Evolutionary conservation across 2,113 vertebrate genomes (phyloP), one percentile per base, ranked within the genome.

Genomic region (Manacus vitellinus): DNA sequence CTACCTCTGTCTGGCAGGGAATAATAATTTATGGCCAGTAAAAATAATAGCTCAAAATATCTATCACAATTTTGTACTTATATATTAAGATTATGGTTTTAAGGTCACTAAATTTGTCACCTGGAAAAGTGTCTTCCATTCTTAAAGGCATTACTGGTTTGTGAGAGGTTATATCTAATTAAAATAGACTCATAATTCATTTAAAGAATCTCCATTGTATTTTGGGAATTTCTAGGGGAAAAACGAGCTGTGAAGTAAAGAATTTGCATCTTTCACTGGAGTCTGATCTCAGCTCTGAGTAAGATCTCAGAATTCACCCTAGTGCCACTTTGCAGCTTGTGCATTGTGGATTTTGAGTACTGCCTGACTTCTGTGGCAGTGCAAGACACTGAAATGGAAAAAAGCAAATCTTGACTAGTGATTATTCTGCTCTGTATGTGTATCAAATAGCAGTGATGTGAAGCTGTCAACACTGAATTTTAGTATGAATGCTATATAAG

Each of bases 11-110:
- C 68, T 95, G 62, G 20, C 52, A 87, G 31, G 52, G 49, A 86
- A 75, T 78, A 91, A 35, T 84, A 84, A 27, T 75, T 91, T 91
- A 91, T 33, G 37, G 41, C 23, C 58, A 87, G 28, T 73, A 85
- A 94, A 92, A 93, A 47, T n/a, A 18, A 65, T 76, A 74, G 27
- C 41, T 92, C 56, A 86, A 84, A 95, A 65, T 63, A 86, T 31
- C 58, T 66, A 47, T 58, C 35, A 71, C 79, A 75, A n/a, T 9
- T 86, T 93, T 81, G 28, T 33, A 68, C 8, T 6, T 47, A 35
- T 92, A 52, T 79, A 84, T 63, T 27, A 84, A 83, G 20, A 71
- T 54, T 63, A 35, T 0, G 1, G 30, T 78, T 91, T 94, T 89
- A 72, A 89, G n/a, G 12, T 68, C 58, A 33, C n/a, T 78, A 72